Percentiles rank a stretch among this genome's conserved stretches.
Conservation (phyloP, 1,140 invertebrate genomes). For the Drosophila guanche region DNA sequence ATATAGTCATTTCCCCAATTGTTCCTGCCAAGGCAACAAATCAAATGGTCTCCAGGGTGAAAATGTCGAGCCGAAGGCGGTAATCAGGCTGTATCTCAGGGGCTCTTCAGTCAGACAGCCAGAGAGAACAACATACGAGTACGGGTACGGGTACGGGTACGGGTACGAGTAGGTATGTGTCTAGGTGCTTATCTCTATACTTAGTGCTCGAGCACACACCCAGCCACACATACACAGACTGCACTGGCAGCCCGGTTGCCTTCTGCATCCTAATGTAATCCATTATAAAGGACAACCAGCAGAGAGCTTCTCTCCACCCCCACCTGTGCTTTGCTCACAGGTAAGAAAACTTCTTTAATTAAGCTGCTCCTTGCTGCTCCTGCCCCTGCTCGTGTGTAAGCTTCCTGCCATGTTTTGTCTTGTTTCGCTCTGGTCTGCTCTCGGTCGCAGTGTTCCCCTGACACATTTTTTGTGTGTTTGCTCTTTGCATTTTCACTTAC, state of each 20-base stretch:
- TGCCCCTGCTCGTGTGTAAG: conserved; percentile 7
- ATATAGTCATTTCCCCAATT: conserved; percentile 65
- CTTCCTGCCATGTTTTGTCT: conserved; percentile 16
- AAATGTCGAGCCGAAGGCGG: conserved; percentile 54
- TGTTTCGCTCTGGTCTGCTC: conserved; percentile 1
- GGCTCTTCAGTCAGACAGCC: conserved; percentile 14
- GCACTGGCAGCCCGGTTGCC: conserved; percentile 36
- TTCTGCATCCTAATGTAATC: conserved; percentile 69
- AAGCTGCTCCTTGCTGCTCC: conserved; percentile 33
- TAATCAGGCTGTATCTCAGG: conserved; percentile 37
- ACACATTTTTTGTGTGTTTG: conserved; percentile 55
- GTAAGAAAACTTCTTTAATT: conserved; percentile 60
- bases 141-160: conserved; percentile 16
- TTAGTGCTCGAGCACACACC: conserved; percentile 4
- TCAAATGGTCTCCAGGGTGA: conserved; percentile 63
- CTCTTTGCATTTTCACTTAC: conserved; percentile 62
- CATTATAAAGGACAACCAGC: conserved; percentile 64
- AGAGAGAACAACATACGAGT: conserved; percentile 31
- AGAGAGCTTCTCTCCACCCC: not conserved
- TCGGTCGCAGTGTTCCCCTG: conserved; percentile 52
- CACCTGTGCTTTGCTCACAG: not conserved
- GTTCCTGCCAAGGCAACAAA: conserved; percentile 65
- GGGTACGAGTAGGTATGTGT: conserved; percentile 14
- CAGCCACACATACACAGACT: conserved; percentile 30
- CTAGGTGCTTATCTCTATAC: conserved; percentile 36